Conservation (phyloP, 1,140 invertebrate species). For the Drosophila ercepeae region DNA sequence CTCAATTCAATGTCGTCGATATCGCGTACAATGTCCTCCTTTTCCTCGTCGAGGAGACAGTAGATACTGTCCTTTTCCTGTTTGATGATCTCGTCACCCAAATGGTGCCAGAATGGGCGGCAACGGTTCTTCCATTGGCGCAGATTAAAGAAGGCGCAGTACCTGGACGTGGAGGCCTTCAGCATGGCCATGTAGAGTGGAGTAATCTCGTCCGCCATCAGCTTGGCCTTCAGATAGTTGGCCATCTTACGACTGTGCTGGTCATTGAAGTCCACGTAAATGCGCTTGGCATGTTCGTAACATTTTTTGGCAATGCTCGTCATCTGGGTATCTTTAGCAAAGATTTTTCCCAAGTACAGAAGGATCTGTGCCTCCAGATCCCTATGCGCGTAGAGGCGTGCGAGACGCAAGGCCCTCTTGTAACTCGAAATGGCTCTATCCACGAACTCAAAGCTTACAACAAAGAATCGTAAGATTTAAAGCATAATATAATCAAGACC, state of each 20-base stretch:
- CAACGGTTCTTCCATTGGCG: constrained; percentile 78
- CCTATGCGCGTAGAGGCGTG: constrained; percentile 37
- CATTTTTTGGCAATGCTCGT: constrained; percentile 62
- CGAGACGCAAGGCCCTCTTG: constrained; percentile 57
- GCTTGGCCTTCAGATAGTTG: constrained; percentile 67
- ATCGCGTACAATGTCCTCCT: constrained; percentile 26
- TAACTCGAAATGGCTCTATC: constrained; percentile 56
- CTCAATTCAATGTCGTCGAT: background rate
- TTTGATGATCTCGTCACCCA: constrained; percentile 58
- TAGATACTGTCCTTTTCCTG: constrained; percentile 64
- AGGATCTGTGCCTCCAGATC: constrained; percentile 56
- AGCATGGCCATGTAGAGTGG: constrained; percentile 76
- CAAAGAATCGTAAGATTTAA: background rate
- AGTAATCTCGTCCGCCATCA: constrained; percentile 73
- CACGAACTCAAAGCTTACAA: constrained; percentile 37
- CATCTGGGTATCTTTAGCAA: constrained; percentile 51
- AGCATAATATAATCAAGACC: background rate
- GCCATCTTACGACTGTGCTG: constrained; percentile 61
- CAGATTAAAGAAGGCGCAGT: constrained; percentile 72
- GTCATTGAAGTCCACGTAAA: constrained; percentile 73
- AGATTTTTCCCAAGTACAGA: constrained; percentile 67
- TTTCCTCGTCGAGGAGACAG: constrained; percentile 67
- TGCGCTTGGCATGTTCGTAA: constrained; percentile 67
- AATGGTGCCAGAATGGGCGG: constrained; percentile 61
- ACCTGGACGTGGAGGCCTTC: constrained; percentile 50